Evolutionary conservation across 2,888 invertebrate species (phyloP).

Genomic region (Epinotia brunnichana): DNA sequence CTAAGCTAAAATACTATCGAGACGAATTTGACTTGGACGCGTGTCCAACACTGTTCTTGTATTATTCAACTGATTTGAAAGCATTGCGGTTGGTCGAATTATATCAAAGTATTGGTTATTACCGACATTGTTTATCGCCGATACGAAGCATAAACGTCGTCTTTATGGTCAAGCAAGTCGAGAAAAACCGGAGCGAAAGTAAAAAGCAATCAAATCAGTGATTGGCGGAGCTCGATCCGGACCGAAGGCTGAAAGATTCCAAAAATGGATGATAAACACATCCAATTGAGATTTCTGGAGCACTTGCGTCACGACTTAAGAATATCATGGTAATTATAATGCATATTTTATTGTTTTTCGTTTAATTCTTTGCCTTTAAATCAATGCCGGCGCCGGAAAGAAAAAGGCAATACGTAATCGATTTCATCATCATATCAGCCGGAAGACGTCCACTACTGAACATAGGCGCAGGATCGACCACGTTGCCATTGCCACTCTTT

Average conservation of each 20-base stretch:
- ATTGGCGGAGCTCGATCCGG: constrained; percentile 71
- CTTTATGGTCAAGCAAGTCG: constrained; percentile 66
- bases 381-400: neutral
- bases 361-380: constrained; percentile 7
- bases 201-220: constrained; percentile 58
- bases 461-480: too few relatives aligned
- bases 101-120: constrained; percentile 18
- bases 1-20: too few relatives aligned
- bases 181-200: constrained; percentile 78
- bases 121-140: constrained; percentile 34
- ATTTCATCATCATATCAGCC: too few relatives aligned
- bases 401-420: neutral
- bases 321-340: constrained; percentile 49
- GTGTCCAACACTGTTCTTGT: neutral
- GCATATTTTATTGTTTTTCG: constrained; percentile 33
- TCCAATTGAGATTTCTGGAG: constrained; percentile 53
- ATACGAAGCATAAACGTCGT: constrained; percentile 31
- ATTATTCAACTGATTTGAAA: constrained; percentile 8
- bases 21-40: neutral
- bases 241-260: constrained; percentile 72
- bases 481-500: too few relatives aligned
- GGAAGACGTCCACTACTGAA: too few relatives aligned
- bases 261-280: constrained; percentile 73
- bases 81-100: constrained; percentile 27
- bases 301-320: constrained; percentile 53